Conservation (phyloP, 2,113 vertebrate species). For the Periophthalmodon schlosseri region DNA sequence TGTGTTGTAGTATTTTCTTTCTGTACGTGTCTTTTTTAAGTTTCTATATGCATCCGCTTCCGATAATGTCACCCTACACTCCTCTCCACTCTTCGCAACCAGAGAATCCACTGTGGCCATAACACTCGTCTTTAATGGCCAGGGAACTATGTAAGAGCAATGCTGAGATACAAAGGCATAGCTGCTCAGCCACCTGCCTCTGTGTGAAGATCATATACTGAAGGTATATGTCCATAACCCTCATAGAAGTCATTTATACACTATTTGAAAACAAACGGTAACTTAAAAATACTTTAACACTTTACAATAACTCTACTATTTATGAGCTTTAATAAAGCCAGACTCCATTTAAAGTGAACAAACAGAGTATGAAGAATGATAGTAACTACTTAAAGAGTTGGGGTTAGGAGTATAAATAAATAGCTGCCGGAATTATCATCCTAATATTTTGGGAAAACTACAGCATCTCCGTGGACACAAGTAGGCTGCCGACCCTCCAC, state of each 20-base stretch:
- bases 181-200: background rate
- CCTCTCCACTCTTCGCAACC: constrained; percentile 64
- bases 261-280: background rate
- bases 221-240: background rate
- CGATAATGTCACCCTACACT: constrained; percentile 76
- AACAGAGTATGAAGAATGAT: too few relatives aligned
- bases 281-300: background rate
- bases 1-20: constrained; percentile 67
- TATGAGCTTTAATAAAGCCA: too few relatives aligned
- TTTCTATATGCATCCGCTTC: constrained; percentile 68
- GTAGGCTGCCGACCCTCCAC: too few relatives aligned
- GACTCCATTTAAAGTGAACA: too few relatives aligned
- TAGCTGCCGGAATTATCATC: background rate
- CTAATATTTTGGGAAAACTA: too few relatives aligned
- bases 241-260: background rate
- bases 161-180: background rate
- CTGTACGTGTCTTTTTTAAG: constrained; percentile 58
- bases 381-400: too few relatives aligned
- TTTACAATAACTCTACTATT: too few relatives aligned
- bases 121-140: constrained; percentile 61
- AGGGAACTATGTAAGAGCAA: constrained; percentile 30
- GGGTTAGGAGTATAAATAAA: too few relatives aligned
- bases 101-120: constrained; percentile 71
- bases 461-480: too few relatives aligned
- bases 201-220: background rate